These are phyloP conservation scores for Calameuta filiformis DNA, from an alignment of 2,888 invertebrate genomes.

Conservation along the genomic window DNA sequence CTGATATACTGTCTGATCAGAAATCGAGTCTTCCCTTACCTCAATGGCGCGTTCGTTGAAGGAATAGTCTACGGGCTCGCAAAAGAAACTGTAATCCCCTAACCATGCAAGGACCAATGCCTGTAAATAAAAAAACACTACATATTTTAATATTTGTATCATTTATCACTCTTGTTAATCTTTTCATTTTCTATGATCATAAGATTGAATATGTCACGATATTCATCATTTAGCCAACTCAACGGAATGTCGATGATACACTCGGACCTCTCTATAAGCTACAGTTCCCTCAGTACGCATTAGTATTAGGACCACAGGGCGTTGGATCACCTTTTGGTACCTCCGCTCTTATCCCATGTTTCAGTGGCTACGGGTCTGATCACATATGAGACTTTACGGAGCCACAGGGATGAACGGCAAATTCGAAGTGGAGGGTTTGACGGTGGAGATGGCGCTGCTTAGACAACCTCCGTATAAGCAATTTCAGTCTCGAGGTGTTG, in stretches of 20 bases:
- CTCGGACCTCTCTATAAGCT: too few species aligned
- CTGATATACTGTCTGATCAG: not conserved
- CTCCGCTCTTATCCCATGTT: too few species aligned
- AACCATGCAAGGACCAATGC: conserved; percentile 66
- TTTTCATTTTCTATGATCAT: not conserved
- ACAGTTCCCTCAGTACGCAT: too few species aligned
- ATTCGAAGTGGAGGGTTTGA: too few species aligned
- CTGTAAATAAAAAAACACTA: conserved; percentile 37
- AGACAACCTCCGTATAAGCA: too few species aligned
- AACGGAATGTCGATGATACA: not conserved
- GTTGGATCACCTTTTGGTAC: too few species aligned
- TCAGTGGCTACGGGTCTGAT: too few species aligned
- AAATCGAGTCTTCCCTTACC: conserved; percentile 43
- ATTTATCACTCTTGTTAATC: not conserved
- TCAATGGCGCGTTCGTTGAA: conserved; percentile 72
- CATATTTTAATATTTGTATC: not conserved
- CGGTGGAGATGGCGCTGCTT: too few species aligned
- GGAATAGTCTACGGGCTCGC: conserved; percentile 79
- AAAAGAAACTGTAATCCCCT: conserved; percentile 74
- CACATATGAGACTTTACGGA: too few species aligned
- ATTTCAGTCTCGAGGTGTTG: too few species aligned
- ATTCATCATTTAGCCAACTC: not conserved
- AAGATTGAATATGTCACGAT: not conserved
- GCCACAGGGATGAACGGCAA: too few species aligned
- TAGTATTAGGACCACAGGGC: too few species aligned